Percentiles rank a stretch among this genome's conserved stretches.
Conservation (phyloP, 2,113 vertebrate genomes). For the Pseudonaja textilis region DNA sequence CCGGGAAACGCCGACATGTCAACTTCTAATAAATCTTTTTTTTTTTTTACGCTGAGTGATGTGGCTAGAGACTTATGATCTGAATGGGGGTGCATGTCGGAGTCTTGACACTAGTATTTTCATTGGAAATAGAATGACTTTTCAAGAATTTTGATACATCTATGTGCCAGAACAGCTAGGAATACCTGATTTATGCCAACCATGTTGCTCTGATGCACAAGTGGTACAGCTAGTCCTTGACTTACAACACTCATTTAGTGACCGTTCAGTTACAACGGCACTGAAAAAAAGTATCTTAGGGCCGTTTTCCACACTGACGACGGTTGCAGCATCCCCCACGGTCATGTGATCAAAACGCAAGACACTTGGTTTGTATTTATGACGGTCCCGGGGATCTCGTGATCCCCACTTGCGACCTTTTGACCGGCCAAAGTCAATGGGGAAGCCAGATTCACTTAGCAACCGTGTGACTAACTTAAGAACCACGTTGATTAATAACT, state of each 20-base stretch:
- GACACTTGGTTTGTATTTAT: neutral
- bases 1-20: too few relatives aligned
- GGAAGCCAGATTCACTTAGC: neutral
- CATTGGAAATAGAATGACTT: neutral
- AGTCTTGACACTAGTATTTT: too few relatives aligned
- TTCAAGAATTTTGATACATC: neutral
- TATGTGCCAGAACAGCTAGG: neutral
- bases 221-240: neutral
- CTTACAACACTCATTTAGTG: too few relatives aligned
- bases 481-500: neutral
- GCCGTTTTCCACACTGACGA: fast-evolving
- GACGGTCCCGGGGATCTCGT: neutral
- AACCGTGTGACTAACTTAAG: neutral
- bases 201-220: neutral
- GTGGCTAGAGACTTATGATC: too few relatives aligned
- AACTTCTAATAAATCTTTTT: too few relatives aligned
- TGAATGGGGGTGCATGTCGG: too few relatives aligned
- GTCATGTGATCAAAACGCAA: neutral
- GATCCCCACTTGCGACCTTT: neutral
- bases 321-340: neutral
- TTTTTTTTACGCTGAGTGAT: too few relatives aligned
- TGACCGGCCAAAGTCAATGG: neutral
- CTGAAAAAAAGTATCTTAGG: neutral
- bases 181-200: neutral
- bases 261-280: neutral